phyloP scores from a whole-genome alignment of 2,113 vertebrate species.

The Platichthys stellatus region DNA sequence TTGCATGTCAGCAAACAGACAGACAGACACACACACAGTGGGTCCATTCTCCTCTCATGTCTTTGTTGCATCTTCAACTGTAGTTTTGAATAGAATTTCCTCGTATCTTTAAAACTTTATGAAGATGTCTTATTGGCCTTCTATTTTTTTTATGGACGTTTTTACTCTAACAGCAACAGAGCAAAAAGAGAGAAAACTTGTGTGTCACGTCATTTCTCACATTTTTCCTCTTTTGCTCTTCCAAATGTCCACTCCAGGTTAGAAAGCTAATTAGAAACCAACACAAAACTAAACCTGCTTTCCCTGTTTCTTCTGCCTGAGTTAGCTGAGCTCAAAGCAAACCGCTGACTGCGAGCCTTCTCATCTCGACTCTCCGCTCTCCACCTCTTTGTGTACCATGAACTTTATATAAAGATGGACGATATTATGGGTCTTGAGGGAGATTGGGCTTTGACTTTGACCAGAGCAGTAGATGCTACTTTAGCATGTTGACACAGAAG shows the following conservation, averaged over 20 bases:
- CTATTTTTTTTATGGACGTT: no score
- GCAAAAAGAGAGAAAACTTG: no score
- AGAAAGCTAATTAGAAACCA: constrained; percentile 54
- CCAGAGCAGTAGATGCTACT: constrained; percentile 7
- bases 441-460: not conserved
- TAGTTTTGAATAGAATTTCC: no score
- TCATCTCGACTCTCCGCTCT: constrained; percentile 9
- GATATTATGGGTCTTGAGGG: no score
- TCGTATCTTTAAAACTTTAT: no score
- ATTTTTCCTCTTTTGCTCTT: not conserved
- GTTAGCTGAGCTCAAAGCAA: constrained; percentile 21
- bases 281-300: not conserved
- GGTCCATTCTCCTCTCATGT: no score
- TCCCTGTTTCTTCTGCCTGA: not conserved
- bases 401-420: no score
- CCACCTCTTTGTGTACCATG: not conserved
- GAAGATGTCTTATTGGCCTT: no score
- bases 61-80: no score
- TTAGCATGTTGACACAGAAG: not conserved
- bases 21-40: no score
- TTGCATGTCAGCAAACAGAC: no score
- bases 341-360: constrained; percentile 23
- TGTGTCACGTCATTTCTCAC: not conserved
- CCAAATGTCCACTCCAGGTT: constrained; percentile 2
- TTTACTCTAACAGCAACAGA: no score